Percentiles rank a stretch among this genome's conserved stretches.
Conservation (phyloP, 2,888 invertebrate genomes). For the Parthenolecanium corni region DNA sequence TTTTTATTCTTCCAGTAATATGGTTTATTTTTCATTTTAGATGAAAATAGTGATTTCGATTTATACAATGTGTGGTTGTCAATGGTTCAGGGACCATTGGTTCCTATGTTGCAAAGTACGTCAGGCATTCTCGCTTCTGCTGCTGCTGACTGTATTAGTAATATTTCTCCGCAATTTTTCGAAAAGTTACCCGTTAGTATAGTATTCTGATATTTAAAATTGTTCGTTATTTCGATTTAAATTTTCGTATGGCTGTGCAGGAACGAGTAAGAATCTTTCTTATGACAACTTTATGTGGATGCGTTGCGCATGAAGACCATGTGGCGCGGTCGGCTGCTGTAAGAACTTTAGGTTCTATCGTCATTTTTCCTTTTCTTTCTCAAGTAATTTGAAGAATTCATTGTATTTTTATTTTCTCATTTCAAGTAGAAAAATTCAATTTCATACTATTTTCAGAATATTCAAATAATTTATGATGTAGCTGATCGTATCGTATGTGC, state of each 20-base stretch:
- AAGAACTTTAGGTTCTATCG: conserved; percentile 7
- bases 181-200: conserved; percentile 12
- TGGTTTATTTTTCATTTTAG: background rate
- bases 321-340: conserved; percentile 17
- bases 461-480: conserved; percentile 21
- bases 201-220: too few relatives aligned
- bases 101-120: conserved; percentile 18
- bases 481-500: conserved; percentile 14
- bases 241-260: background rate
- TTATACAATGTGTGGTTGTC: conserved; percentile 3
- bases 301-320: conserved; percentile 16
- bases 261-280: conserved; percentile 15
- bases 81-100: conserved; percentile 14
- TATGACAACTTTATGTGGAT: conserved; percentile 19
- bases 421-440: background rate
- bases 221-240: background rate
- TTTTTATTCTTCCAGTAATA: background rate
- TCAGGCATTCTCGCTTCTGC: conserved; percentile 13
- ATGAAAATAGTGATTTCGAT: background rate
- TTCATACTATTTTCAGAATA: conserved; percentile 2
- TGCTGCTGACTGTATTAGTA: conserved; percentile 13
- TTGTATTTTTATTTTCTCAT: background rate
- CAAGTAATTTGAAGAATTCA: background rate
- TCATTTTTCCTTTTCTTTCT: conserved; percentile 16
- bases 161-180: conserved; percentile 6